Conservation (phyloP, 1,140 invertebrate genomes). For the Meloidogyne exigua region DNA sequence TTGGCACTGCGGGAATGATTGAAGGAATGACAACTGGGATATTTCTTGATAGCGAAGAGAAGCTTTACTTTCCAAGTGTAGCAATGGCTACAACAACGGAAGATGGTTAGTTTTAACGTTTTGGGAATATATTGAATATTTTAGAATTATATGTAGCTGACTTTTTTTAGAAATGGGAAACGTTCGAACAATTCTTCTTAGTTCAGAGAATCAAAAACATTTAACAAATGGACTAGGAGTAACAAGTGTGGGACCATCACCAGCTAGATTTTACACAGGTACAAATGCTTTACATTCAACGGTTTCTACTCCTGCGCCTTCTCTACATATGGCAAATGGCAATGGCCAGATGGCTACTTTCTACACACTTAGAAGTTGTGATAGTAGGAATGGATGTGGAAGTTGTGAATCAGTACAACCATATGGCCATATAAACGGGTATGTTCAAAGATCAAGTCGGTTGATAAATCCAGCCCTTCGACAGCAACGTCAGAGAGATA, state of each 20-base stretch:
- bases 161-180: constrained; percentile 24
- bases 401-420: constrained; percentile 9
- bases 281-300: constrained; percentile 21
- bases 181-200: constrained; percentile 47
- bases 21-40: constrained; percentile 22
- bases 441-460: constrained; percentile 1
- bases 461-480: neutral
- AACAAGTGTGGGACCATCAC: neutral
- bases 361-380: constrained; percentile 30
- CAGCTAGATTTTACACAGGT: constrained; percentile 3
- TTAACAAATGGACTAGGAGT: neutral
- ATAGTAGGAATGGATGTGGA: constrained; percentile 16
- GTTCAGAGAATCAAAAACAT: constrained; percentile 17
- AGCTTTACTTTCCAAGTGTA: constrained; percentile 30
- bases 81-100: constrained; percentile 26
- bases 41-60: constrained; percentile 32
- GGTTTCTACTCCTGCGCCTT: constrained; percentile 16
- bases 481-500: constrained; percentile 4
- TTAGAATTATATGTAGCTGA: no score
- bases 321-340: constrained; percentile 9
- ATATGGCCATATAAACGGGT: neutral
- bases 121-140: neutral
- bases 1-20: constrained; percentile 4
- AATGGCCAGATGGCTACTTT: constrained; percentile 6
- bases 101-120: constrained; percentile 22